Evolutionary conservation across 2,888 invertebrate species (phyloP), one percentile per base, ranked within the genome.

Genomic region (Arge pagana): DNA sequence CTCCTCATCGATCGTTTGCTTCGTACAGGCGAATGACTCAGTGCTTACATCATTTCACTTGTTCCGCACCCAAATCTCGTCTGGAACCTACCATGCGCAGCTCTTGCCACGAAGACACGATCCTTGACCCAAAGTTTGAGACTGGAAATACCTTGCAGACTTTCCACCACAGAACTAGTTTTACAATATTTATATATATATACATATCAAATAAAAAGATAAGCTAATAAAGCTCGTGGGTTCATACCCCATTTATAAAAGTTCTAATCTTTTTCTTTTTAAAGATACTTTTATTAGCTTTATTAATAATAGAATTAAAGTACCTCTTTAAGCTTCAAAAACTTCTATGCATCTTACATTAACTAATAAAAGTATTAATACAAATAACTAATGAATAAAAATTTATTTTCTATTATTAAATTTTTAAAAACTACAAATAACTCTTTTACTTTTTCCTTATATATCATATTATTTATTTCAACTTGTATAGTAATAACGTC

Each of bases 241-340:
- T 41, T 54, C 52, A 51, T 53, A 53, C 48, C 41, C 52, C 50
- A 55, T 31, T 10, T 6, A 55, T 50, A 50, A 41, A 56, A 40
- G 26, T 40, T 13, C 24, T 43, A 40, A 35, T 39, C 52, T 48
- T 49, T 50, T 49, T 50, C 31, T 40, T 33, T 41, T 41, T 53
- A 53, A 48, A 21, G 11, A 26, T 16, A 49, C 51, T 16, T 42
- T 36, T 28, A 50, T 31, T n/a, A n/a, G n/a, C n/a, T 11, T 45
- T 58, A 52, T 55, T 53, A 79, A 78, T 81, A 80, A 80, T 79
- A 81, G 82, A 83, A 80, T 83, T 73, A 82, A 83, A 82, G 82
- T 81, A 81, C 79, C 80, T 58, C 82, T 76, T 67, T 78, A 80
- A 82, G 72, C 72, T 79, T 82, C 82, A 83, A 84, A 83, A 82